A percentile compares a stretch with the other conserved stretches of the same genome.
phyloP scores from a whole-genome alignment of 2,113 vertebrate genomes.

The Alethe diademata region DNA sequence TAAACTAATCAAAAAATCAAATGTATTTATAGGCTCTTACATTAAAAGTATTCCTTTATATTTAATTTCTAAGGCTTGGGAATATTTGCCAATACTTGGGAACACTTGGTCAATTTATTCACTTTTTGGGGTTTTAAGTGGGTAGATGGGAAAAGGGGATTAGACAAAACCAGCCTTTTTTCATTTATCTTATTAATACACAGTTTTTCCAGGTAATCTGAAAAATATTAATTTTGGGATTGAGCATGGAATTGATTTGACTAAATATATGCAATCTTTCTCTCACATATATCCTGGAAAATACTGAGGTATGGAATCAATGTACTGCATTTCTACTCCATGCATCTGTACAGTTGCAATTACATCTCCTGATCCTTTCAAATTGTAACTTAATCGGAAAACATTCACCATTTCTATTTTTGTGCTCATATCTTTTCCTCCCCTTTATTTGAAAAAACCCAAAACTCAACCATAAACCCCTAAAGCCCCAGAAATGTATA shows the following conservation, averaged over 20 bases:
- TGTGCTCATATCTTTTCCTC: accelerated
- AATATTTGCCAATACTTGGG: neutral
- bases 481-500: neutral
- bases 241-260: neutral
- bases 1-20: neutral
- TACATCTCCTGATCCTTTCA: neutral
- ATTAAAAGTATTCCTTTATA: neutral
- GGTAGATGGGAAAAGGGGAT: neutral
- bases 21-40: neutral
- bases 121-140: neutral
- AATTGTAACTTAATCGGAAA: neutral
- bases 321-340: neutral
- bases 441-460: accelerated
- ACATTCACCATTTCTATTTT: neutral
- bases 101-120: neutral
- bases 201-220: neutral
- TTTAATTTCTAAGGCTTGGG: neutral
- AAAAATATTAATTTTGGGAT: neutral
- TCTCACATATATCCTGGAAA: neutral
- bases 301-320: accelerated
- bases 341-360: neutral
- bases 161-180: neutral
- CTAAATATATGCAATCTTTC: neutral
- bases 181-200: neutral
- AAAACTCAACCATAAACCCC: neutral